Evolutionary conservation across 2,797 vertebrate genomes (phyloP), one percentile per base, ranked within the genome.

Genomic region (Malurus leucopterus): DNA sequence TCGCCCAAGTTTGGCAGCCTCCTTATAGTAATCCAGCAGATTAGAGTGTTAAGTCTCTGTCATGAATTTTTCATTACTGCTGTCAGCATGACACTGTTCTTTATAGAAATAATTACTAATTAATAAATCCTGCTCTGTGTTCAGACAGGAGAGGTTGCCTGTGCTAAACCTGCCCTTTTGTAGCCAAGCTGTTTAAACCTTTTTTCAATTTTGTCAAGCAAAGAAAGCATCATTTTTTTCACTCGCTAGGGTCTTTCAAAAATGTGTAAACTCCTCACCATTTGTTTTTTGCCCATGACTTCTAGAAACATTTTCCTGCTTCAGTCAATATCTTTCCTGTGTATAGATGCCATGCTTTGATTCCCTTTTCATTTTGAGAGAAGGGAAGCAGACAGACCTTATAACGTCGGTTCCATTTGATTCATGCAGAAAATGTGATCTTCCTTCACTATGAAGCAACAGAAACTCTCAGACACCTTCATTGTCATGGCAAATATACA

Each of bases 31-130:
- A 96, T 94, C 90, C 94, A 94, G 79, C 70, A 92, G 92, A 95
- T 95, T 92, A 94, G 93, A 95, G 94, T 85, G 85, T 81, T 95
- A 92, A 89, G 13, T 73, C 69, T 87, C 40, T 1, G 0, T 93
- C 93, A 94, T 93, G 83, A 94, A 94, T 95, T 90, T 96, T 94
- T 94, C 76, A 92, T 91, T 65, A 49, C 50, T 81, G 54, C 81
- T 95, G 80, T 95, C 93, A 93, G 77, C 79, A 77, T 43, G 57
- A 91, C 73, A 84, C 89, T 86, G 76, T 88, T 71, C 93, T 81
- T 80, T 94, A 73, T 49, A 92, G 73, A 72, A 93, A 68, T 93
- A 92, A 95, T 86, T 89, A 75, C 73, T 94, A 89, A 93, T 93
- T 78, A 92, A 81, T 91, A 90, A 94, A 85, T 84, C 49, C 68